Percentiles rank a stretch among this genome's conserved stretches.
Conservation (phyloP, 2,888 invertebrate species). For the Macrosoma leucophasiata region DNA sequence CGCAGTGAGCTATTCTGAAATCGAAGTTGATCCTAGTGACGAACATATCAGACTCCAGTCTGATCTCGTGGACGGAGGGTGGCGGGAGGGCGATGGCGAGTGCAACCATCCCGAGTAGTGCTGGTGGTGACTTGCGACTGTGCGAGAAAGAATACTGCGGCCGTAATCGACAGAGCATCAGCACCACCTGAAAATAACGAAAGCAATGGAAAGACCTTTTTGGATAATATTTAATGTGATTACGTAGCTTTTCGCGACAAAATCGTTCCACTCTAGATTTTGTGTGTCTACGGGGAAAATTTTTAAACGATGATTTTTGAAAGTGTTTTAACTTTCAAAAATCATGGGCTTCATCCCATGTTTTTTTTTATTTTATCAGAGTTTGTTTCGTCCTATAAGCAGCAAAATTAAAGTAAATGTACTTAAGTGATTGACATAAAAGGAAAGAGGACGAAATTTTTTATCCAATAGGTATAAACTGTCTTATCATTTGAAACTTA, state of each 20-base stretch:
- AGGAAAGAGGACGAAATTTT: too few relatives aligned
- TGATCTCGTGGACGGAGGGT: constrained; percentile 97
- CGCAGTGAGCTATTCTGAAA: constrained; percentile 97
- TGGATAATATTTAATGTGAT: too few relatives aligned
- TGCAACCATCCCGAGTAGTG: constrained; percentile 94
- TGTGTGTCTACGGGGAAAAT: too few relatives aligned
- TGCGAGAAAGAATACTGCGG: constrained; percentile 96
- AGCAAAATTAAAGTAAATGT: too few relatives aligned
- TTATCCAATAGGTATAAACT: too few relatives aligned
- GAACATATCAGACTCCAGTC: constrained; percentile 96
- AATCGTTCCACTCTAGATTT: too few relatives aligned
- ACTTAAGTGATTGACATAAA: too few relatives aligned
- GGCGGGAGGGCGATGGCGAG: constrained; percentile 97
- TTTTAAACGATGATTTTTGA: too few relatives aligned
- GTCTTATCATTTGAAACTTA: too few relatives aligned
- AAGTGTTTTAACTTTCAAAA: constrained; percentile 1
- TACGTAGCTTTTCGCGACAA: too few relatives aligned
- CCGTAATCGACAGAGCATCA: constrained; percentile 92
- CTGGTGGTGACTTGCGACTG: constrained; percentile 90
- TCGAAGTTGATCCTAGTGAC: constrained; percentile 97
- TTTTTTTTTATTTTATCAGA: too few relatives aligned
- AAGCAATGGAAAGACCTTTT: constrained; percentile 23
- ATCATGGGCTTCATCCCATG: constrained; percentile 27
- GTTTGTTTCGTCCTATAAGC: too few relatives aligned
- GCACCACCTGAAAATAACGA: constrained; percentile 85